Conservation (phyloP, 2,888 invertebrate genomes). For the Oscheius myriophilus region DNA sequence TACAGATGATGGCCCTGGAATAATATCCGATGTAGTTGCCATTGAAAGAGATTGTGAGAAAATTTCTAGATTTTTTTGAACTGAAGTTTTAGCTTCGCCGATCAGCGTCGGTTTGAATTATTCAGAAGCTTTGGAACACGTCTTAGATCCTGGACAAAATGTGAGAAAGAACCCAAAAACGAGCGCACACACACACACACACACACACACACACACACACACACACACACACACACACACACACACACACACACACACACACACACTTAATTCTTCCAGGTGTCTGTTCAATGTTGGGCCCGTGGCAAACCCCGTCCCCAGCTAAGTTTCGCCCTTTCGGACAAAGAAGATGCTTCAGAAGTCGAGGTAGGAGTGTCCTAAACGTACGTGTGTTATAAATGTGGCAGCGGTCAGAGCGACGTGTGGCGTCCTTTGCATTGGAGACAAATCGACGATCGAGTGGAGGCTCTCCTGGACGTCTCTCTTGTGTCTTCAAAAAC, state of each 20-base stretch:
- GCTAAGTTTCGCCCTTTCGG: constrained; percentile 26
- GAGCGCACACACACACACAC: not conserved
- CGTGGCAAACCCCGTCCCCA: constrained; percentile 46
- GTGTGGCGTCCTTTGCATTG: constrained; percentile 37
- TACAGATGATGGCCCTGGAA: constrained; percentile 50
- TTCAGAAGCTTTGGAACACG: not conserved
- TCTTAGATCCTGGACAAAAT: constrained; percentile 24
- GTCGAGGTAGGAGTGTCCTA: constrained; percentile 14
- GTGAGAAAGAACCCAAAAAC: no score
- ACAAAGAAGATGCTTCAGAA: constrained; percentile 1
- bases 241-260: not conserved
- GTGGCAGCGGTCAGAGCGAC: constrained; percentile 34
- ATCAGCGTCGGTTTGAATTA: constrained; percentile 20
- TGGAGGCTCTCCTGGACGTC: constrained; percentile 18
- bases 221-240: not conserved
- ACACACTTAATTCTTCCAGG: constrained; percentile 14
- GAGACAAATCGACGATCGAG: constrained; percentile 8
- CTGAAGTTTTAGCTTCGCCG: constrained; percentile 3
- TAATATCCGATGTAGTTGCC: constrained; percentile 53
- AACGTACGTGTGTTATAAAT: constrained; percentile 12
- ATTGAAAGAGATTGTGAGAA: constrained; percentile 47
- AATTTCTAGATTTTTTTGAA: not conserved
- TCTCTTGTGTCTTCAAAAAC: constrained; percentile 39
- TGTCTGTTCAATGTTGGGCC: constrained; percentile 39
- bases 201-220: not conserved